Evolutionary conservation across 2,888 invertebrate genomes (phyloP).

Genomic region (Therioaphis trifolii): DNA sequence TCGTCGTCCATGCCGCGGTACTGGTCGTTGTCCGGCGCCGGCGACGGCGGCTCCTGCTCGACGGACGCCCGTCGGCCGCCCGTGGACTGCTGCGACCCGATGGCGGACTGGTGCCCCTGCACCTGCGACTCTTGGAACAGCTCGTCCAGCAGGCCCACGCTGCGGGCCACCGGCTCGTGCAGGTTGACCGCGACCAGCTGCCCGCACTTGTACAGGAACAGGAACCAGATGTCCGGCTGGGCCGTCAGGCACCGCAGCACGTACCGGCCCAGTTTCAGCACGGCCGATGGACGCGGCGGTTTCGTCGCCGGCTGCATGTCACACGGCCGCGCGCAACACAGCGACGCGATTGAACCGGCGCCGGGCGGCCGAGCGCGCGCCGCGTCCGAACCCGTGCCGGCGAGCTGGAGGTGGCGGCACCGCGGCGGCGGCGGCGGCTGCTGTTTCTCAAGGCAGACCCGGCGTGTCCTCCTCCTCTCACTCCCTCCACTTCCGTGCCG

Average conservation of each 20-base stretch:
- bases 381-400: neutral
- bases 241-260: conserved; percentile 52
- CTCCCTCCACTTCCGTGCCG: neutral
- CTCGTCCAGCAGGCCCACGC: conserved; percentile 75
- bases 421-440: neutral
- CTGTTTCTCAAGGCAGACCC: conserved; percentile 55
- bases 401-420: no score
- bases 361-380: neutral
- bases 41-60: neutral
- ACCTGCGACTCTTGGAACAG: conserved; percentile 71
- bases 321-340: conserved; percentile 44
- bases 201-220: conserved; percentile 61
- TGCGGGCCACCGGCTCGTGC: conserved; percentile 68
- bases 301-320: conserved; percentile 56
- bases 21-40: conserved; percentile 49
- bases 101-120: neutral
- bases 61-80: neutral
- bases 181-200: conserved; percentile 60
- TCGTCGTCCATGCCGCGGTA: conserved; percentile 51
- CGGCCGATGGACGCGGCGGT: conserved; percentile 32
- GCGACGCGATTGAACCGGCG: conserved; percentile 48
- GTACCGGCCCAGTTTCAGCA: conserved; percentile 58
- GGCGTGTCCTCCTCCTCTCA: neutral
- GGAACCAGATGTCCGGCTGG: conserved; percentile 61
- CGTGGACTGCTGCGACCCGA: neutral